These are phyloP conservation scores for Lethocerus indicus DNA, from an alignment of 1,140 invertebrate genomes.

Conservation along the genomic window DNA sequence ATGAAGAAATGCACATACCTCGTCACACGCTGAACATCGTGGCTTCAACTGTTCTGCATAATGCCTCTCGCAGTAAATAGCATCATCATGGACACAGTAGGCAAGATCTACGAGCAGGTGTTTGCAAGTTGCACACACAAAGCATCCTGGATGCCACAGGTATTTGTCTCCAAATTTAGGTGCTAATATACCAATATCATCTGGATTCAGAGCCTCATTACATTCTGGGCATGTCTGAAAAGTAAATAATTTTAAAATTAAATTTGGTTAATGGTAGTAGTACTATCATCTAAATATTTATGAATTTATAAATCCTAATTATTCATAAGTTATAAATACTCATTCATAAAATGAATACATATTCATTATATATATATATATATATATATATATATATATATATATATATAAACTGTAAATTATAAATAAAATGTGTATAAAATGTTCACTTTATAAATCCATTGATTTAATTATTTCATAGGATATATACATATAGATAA, in stretches of 20 bases:
- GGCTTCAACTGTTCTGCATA: slow-evolving; percentile 87
- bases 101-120: slow-evolving; percentile 82
- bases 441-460: no score
- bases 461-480: no score
- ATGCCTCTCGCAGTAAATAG: slow-evolving; percentile 80
- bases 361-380: no score
- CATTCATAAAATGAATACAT: no score
- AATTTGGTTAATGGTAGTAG: neutral
- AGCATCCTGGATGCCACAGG: slow-evolving; percentile 76
- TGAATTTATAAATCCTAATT: no score
- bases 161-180: slow-evolving; percentile 45
- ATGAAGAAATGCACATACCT: slow-evolving; percentile 48
- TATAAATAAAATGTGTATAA: no score
- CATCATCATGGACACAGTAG: slow-evolving; percentile 75
- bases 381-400: no score
- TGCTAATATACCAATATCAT: slow-evolving; percentile 49
- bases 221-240: slow-evolving; percentile 48
- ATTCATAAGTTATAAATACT: no score
- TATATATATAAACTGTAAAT: no score
- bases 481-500: no score
- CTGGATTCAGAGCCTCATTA: slow-evolving; percentile 36
- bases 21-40: slow-evolving; percentile 82
- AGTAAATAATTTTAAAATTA: no score
- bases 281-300: neutral
- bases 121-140: slow-evolving; percentile 65